Percentiles rank a stretch among this genome's conserved stretches.
Evolutionary conservation across 2,888 invertebrate species (phyloP).

Genomic region (Drosophila quinaria): DNA sequence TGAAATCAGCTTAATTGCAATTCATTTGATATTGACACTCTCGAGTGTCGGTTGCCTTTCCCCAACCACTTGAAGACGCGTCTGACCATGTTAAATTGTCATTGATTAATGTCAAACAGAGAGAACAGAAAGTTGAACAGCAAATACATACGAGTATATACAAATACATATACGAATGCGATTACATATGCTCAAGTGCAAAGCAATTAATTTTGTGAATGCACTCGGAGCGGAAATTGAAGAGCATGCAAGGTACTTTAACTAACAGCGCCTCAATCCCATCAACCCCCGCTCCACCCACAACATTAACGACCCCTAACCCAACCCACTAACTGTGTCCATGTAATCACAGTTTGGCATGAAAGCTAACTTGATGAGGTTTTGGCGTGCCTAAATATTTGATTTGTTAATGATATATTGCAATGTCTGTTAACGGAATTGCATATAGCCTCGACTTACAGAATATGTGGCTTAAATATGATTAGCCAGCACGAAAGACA

Average conservation of each 20-base stretch:
- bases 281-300: neutral
- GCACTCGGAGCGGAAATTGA: slow-evolving; percentile 64
- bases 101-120: slow-evolving; percentile 62
- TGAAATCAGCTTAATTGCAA: slow-evolving; percentile 67
- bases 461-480: neutral
- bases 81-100: slow-evolving; percentile 63
- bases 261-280: slow-evolving; percentile 14
- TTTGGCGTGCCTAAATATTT: slow-evolving; percentile 56
- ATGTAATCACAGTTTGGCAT: slow-evolving; percentile 55
- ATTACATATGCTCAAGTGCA: slow-evolving; percentile 40
- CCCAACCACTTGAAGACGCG: slow-evolving; percentile 42
- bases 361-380: slow-evolving; percentile 45
- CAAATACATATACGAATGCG: neutral
- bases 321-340: neutral
- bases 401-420: slow-evolving; percentile 31
- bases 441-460: neutral
- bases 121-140: slow-evolving; percentile 36
- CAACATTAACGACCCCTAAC: neutral
- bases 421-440: slow-evolving; percentile 22
- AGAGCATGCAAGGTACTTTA: slow-evolving; percentile 46
- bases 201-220: slow-evolving; percentile 63
- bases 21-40: slow-evolving; percentile 76
- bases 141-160: slow-evolving; percentile 3
- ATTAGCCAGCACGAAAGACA: neutral
- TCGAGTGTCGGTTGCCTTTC: slow-evolving; percentile 41